Conservation (phyloP, 2,888 invertebrate genomes). For the Dinocampus coccinellae region DNA sequence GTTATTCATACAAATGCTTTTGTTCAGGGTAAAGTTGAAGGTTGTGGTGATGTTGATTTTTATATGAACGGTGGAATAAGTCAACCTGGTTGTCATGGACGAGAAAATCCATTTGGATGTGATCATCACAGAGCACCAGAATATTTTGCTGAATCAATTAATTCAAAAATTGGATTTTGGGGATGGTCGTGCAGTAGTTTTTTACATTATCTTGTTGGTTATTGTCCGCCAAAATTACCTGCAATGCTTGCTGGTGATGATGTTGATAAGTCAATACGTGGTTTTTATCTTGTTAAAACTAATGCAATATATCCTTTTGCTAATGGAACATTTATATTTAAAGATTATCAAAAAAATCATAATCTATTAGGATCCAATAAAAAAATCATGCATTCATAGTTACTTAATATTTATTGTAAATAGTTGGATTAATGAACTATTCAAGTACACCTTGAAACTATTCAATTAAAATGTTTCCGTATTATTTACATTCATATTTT, state of each 20-base stretch:
- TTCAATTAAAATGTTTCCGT: no score
- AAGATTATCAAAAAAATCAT: not conserved
- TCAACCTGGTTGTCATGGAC: slow-evolving; percentile 77
- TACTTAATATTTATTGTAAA: not conserved
- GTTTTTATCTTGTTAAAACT: slow-evolving; percentile 74
- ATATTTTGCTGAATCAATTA: slow-evolving; percentile 78
- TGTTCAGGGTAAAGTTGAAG: slow-evolving; percentile 76
- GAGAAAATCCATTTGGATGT: slow-evolving; percentile 72
- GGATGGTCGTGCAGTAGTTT: slow-evolving; percentile 76
- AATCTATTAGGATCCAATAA: not conserved
- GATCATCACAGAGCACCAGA: slow-evolving; percentile 76
- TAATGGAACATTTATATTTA: slow-evolving; percentile 71
- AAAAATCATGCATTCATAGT: not conserved
- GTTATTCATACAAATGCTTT: slow-evolving; percentile 81
- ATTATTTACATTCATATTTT: no score
- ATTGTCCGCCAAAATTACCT: slow-evolving; percentile 72
- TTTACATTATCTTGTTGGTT: slow-evolving; percentile 72
- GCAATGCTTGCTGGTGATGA: slow-evolving; percentile 61
- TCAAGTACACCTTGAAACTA: no score
- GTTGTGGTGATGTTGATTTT: slow-evolving; percentile 79
- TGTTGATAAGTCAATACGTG: slow-evolving; percentile 59
- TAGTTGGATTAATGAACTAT: no score
- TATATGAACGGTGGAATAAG: slow-evolving; percentile 80
- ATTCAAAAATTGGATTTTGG: slow-evolving; percentile 75
- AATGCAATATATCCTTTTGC: slow-evolving; percentile 73